Evolutionary conservation across 2,888 invertebrate species (phyloP), one percentile per base, ranked within the genome.

Genomic region (Monopis laevigella): DNA sequence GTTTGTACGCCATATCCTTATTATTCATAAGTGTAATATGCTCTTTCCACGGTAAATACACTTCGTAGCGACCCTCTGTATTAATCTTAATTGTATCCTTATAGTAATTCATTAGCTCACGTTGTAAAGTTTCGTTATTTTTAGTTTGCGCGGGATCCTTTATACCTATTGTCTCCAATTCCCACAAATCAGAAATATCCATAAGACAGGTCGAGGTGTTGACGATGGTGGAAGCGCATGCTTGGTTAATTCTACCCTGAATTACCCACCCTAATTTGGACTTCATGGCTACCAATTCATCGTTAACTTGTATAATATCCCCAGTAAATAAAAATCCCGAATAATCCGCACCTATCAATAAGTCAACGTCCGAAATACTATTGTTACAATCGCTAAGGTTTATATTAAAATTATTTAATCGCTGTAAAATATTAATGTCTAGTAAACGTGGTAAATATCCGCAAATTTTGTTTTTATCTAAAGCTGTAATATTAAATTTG

Each of bases 191-290:
- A 32, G 32, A 14, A n/a, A 29, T 14, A 16, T 32, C 11, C 7
- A 16, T 32, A 5, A 32, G 6, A 6, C 16, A 32, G 5, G 13
- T 29, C 12, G 12, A 11, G 5, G 29, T 29, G 12, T 29, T 29
- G 8, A 5, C 29, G n/a, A n/a, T 11, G 12, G 8, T 29, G 8
- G 29, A 11, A n/a, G 29, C 12, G 8, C 5, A 29, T 6, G 29
- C 8, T 11, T 5, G 13, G 7, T 32, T 32, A 16, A 17, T 32
- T 32, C 5, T 13, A 14, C 32, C 32, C 11, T 36, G 36, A 19
- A 19, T 36, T 6, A 11, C 19, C 36, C 36, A 36, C 4, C 36
- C 36, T n/a, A 36, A 12, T 36, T 36, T 36, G n/a, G 36, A 10
- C n/a, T 36, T 21, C 7, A 36, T 19, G 7, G 36, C 36, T 19